A percentile compares a stretch with the other conserved stretches of the same genome.
phyloP scores from a whole-genome alignment of 1,140 invertebrate species.

The Zaprionus tsacasi region DNA sequence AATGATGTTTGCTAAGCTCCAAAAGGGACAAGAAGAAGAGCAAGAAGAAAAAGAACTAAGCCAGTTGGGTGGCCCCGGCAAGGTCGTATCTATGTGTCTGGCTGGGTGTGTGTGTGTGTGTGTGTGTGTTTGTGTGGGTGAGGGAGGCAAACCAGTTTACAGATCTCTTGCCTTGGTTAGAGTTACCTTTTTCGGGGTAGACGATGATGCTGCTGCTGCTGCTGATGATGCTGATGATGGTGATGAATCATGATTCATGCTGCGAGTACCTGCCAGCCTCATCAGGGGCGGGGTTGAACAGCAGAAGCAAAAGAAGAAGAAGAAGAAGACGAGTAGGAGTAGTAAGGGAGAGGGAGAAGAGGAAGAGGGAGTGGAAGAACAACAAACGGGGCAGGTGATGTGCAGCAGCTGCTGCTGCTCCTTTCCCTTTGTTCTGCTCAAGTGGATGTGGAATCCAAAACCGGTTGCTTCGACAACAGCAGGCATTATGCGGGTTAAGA shows the following conservation, averaged over 20 bases:
- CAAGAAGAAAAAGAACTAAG: background rate
- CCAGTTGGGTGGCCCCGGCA: slow-evolving; percentile 57
- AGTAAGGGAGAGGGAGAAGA: background rate
- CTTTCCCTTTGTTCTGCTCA: slow-evolving; percentile 23
- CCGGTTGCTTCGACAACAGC: slow-evolving; percentile 20
- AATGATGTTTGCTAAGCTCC: slow-evolving; percentile 44
- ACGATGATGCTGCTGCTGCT: slow-evolving; percentile 8
- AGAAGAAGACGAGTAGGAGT: background rate
- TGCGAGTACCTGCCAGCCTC: slow-evolving; percentile 34
- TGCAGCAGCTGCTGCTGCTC: slow-evolving; percentile 36
- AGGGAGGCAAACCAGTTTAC: slow-evolving; percentile 43
- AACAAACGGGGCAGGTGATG: slow-evolving; percentile 47
- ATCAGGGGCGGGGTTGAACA: slow-evolving; percentile 21
- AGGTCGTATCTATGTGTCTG: slow-evolving; percentile 47
- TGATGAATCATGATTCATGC: slow-evolving; percentile 46
- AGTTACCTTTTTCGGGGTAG: slow-evolving; percentile 28
- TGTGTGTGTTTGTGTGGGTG: slow-evolving; percentile 8
- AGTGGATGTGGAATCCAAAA: slow-evolving; percentile 25
- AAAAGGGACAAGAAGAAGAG: background rate
- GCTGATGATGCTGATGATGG: slow-evolving; percentile 22
- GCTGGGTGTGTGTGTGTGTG: too few relatives aligned
- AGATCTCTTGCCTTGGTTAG: slow-evolving; percentile 7
- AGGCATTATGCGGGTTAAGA: slow-evolving; percentile 29
- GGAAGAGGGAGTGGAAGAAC: background rate
- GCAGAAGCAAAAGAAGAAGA: background rate